Evolutionary conservation across 1,140 invertebrate species (phyloP).

Genomic region (Drosophila bocqueti): DNA sequence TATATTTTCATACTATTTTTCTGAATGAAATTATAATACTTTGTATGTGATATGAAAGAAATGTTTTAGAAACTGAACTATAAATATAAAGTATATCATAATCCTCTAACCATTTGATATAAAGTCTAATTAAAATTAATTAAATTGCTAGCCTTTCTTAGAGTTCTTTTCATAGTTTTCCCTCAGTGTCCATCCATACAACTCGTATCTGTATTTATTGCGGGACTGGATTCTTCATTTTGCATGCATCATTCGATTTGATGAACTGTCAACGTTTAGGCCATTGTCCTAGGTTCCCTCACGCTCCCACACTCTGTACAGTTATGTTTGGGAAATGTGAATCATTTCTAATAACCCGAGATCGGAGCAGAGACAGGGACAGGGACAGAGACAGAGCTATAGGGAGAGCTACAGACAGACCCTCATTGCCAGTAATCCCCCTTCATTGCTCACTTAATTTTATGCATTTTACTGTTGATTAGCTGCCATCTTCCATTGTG

Average conservation of each 20-base stretch:
- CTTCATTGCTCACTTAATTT: constrained; percentile 72
- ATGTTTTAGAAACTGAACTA: too few relatives aligned
- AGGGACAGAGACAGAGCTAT: not conserved
- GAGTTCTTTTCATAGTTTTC: not conserved
- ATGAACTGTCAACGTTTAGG: constrained; percentile 80
- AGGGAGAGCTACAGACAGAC: not conserved
- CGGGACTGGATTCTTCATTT: constrained; percentile 53
- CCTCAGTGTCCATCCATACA: not conserved
- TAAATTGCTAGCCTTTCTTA: not conserved
- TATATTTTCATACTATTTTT: too few relatives aligned
- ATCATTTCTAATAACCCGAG: constrained; percentile 69
- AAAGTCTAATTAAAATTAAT: too few relatives aligned
- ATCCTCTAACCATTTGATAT: too few relatives aligned
- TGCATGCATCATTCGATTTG: constrained; percentile 81
- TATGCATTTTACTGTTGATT: constrained; percentile 80
- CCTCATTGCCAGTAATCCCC: constrained; percentile 21
- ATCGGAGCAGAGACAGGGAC: not conserved
- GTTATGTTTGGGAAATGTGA: constrained; percentile 65
- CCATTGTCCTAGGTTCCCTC: constrained; percentile 49
- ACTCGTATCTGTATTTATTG: not conserved
- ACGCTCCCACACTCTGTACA: constrained; percentile 44
- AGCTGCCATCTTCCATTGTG: constrained; percentile 72
- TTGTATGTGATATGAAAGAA: too few relatives aligned
- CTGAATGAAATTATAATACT: too few relatives aligned
- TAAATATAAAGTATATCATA: too few relatives aligned